Percentiles rank a stretch among this genome's conserved stretches.
Evolutionary conservation across 92 coral and sea anemone species (phyloP).

Genomic region (Galaxea fascicularis): DNA sequence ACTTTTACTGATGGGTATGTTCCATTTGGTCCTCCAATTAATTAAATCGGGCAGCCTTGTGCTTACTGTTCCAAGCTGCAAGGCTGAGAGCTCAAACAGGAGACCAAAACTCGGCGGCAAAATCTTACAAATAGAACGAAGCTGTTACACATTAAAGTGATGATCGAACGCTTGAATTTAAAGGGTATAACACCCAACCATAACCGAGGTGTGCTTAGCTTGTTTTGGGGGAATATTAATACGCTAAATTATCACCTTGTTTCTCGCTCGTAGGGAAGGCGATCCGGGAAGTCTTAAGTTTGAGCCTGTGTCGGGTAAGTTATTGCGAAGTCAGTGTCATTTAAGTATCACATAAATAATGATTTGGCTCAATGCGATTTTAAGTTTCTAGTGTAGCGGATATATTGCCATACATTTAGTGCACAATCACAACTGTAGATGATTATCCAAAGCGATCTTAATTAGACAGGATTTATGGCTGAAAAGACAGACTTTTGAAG

Average conservation of each 20-base stretch:
- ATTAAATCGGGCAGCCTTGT: background rate
- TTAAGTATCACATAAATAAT: background rate
- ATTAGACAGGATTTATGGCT: background rate
- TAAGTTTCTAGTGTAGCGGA: background rate
- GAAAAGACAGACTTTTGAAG: background rate
- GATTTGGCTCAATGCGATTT: background rate
- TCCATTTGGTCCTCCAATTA: background rate
- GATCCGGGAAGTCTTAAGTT: constrained; percentile 41
- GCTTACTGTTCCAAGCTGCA: background rate
- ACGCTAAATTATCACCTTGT: background rate
- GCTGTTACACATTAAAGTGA: background rate
- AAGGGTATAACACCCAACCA: no score
- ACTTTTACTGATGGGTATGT: constrained; percentile 31
- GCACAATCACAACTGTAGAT: no score
- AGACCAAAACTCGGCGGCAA: background rate
- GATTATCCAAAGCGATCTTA: background rate
- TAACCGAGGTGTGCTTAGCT: background rate
- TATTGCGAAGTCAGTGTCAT: background rate
- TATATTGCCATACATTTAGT: background rate
- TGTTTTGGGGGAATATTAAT: no score
- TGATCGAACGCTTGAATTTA: background rate
- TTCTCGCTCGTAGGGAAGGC: constrained; percentile 7
- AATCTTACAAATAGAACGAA: background rate
- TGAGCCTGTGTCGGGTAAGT: constrained; percentile 38
- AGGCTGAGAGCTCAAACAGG: background rate